Base-by-base conservation (phyloP, 2,888 invertebrate species). In the Papilio gigon region DNA sequence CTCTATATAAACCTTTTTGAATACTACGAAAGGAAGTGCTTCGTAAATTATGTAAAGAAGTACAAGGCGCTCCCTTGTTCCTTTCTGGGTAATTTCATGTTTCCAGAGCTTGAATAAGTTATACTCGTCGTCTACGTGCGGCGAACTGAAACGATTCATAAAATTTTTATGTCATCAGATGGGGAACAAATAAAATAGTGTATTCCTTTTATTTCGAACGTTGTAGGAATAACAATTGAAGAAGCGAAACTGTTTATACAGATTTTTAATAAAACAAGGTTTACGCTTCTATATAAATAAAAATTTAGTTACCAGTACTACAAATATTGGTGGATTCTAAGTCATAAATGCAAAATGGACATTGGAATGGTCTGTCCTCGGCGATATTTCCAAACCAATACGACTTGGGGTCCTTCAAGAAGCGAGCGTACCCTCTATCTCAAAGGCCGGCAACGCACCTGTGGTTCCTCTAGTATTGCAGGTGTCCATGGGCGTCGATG, bases 41-140 rank as follows among this genome's bases (percentile, higher is more conserved):
- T 75, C 73, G 75, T 88, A 80, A 84, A 86, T 85, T 83, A 85
- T 87, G 76, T 76, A 86, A 76, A 69, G 72, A 72, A 73, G 69
- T 72, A 77, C 76, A 78, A 75, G 73, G 73, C 77, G 80, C 82
- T 80, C 87, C 89, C 88, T 84, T 80, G 78, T 83, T 84, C 83
- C 85, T 81, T 83, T 81, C 73, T 77, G 78, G 86, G 87, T 86
- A 87, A 89, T 87, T 86, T 82, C 84, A 82, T 81, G 82, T 87
- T 84, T 86, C 86, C 86, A 82, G 77, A 77, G 78, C 78, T 78
- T 89, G 87, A 89, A 90, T 90, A 87, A 88, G 80, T 89, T 84
- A 89, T 65, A 69, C 42, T 42, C 22, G 22, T 47, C 44, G 50
- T 53, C 53, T 85, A 79, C 72, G 76, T 72, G 76, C 78, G 77